Percentiles rank a stretch among this genome's conserved stretches.
These are phyloP conservation scores for Globodera rostochiensis DNA, from an alignment of 1,140 invertebrate species.

Conservation along the genomic window DNA sequence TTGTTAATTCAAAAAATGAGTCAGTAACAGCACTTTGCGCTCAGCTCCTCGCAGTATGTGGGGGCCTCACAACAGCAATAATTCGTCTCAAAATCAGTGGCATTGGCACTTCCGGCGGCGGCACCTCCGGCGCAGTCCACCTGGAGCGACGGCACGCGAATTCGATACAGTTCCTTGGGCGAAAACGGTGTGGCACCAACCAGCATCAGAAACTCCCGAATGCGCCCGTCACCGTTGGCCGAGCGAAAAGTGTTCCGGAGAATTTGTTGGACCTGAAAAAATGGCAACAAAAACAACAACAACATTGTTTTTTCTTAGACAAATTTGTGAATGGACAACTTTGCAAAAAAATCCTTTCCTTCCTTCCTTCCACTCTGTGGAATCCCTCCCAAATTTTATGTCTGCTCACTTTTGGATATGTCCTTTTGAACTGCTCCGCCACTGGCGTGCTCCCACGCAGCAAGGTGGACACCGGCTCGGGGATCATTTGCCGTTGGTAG, in stretches of 20 bases:
- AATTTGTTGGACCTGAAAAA: conserved; percentile 27
- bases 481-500: conserved; percentile 41
- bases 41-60: conserved; percentile 24
- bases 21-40: conserved; percentile 11
- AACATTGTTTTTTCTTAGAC: no score
- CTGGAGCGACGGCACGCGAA: conserved; percentile 6
- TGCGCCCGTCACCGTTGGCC: conserved; percentile 21
- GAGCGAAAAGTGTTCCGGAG: conserved; percentile 29
- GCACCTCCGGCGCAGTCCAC: not conserved
- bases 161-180: conserved; percentile 37
- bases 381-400: not conserved
- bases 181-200: conserved; percentile 33
- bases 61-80: not conserved
- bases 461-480: conserved; percentile 29
- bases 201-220: conserved; percentile 35
- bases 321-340: no score
- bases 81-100: not conserved
- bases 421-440: conserved; percentile 12
- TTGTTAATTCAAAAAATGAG: conserved; percentile 9
- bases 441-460: not conserved
- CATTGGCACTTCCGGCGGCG: not conserved
- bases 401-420: conserved; percentile 25
- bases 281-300: not conserved
- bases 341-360: no score
- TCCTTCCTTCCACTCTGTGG: no score